Evolutionary conservation across 2,797 vertebrate genomes (phyloP).

Genomic region (Thripadectes ignobilis): DNA sequence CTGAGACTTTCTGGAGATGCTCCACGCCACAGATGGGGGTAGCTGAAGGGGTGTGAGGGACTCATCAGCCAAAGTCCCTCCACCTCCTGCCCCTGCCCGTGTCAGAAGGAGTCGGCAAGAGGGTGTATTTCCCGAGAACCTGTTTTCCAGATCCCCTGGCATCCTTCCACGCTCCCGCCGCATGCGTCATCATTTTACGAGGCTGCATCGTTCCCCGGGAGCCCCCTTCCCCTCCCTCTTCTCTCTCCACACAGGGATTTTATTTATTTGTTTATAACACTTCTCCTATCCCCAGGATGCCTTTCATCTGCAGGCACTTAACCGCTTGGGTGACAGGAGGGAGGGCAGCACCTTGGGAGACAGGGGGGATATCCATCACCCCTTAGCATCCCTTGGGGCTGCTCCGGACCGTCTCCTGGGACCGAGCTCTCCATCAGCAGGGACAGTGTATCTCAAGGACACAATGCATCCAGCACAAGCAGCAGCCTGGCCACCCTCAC

Average conservation of each 20-base stretch:
- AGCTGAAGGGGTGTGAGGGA: neutral
- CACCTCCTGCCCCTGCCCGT: neutral
- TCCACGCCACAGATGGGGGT: fast-evolving
- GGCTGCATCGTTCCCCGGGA: slow-evolving; percentile 13
- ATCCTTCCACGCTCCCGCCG: neutral
- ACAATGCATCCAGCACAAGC: neutral
- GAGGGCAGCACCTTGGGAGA: neutral
- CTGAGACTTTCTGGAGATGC: neutral
- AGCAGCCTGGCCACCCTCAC: neutral
- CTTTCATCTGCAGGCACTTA: neutral
- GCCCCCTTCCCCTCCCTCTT: neutral
- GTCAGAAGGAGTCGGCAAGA: neutral
- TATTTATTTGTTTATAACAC: slow-evolving; percentile 49
- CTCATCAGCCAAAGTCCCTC: neutral
- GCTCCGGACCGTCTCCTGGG: neutral
- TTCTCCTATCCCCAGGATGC: neutral
- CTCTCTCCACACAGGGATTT: neutral
- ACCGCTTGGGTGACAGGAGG: neutral
- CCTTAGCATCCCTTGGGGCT: neutral
- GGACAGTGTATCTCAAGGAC: neutral
- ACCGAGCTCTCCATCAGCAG: neutral
- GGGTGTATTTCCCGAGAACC: slow-evolving; percentile 14
- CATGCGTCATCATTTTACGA: slow-evolving; percentile 30
- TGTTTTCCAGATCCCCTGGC: slow-evolving; percentile 59
- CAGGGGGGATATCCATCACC: neutral